Base-by-base conservation (phyloP, 2,113 vertebrate species). In the Sporophila hypoxantha region DNA sequence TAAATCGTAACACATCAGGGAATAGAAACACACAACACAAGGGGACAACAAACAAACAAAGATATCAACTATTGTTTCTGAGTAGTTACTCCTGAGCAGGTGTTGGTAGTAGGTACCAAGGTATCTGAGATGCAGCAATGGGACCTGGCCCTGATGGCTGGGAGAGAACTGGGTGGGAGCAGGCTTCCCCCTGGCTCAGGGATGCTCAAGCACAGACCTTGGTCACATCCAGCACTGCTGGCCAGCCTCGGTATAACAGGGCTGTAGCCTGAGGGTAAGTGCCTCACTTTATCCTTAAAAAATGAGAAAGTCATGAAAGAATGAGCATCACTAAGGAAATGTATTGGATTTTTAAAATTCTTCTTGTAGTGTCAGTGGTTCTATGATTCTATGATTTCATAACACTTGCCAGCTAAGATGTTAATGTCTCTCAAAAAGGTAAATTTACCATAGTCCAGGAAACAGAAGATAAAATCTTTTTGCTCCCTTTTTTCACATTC, bases 121-220 rank as follows among this genome's bases (percentile, higher is more conserved):
- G 3, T 15, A 10, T 10, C 3, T 0, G 0, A 65, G 27, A 7
- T 26, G 12, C 12, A 55, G 4, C 8, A 22, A 6, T 22, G 12
- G 21, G 16, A 8, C 18, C 16, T 6, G 16, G 18, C 14, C 5
- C 37, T 41, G 17, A n/a, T 12, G 14, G 3, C 9, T 60, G 50
- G 23, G 14, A 60, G 12, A 17, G 10, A 52, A 17, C 12, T 83
- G 60, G 36, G n/a, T 5, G 8, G n/a, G 20, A 83, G 4, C 0
- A 2, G 34, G 6, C 8, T 50, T 7, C 8, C 4, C 4, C 12
- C 32, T 17, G 19, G 14, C 55, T 65, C 2, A 4, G 13, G 30
- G 5, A 29, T 61, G 19, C 18, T 67, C 50, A 26, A 25, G 2
- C 5, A 69, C 83, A 75, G n/a, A 5, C 9, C 4, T 57, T 1